Conservation (phyloP, 2,113 vertebrate species). For the Thamnophis sirtalis region DNA sequence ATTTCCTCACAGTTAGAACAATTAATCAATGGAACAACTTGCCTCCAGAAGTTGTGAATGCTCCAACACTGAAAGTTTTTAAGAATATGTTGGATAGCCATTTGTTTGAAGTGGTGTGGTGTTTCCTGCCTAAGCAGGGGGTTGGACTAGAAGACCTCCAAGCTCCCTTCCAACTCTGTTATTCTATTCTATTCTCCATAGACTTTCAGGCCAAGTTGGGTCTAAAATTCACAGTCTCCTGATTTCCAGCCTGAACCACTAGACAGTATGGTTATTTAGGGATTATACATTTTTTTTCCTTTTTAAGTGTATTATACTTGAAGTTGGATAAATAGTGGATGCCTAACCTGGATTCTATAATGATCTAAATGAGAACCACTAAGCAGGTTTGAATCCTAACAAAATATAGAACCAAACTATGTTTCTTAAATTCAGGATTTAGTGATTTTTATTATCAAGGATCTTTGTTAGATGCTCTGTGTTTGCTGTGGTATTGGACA, state of each 20-base stretch:
- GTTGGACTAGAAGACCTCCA: no score
- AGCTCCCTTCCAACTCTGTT: no score
- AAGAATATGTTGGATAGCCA: no score
- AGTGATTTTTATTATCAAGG: neutral
- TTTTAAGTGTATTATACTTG: neutral
- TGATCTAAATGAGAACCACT: neutral
- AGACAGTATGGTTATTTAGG: neutral
- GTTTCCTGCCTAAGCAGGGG: no score
- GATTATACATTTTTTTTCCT: neutral
- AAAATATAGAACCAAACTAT: neutral
- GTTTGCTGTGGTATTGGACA: neutral
- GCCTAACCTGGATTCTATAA: neutral
- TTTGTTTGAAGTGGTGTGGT: no score
- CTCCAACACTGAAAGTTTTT: no score
- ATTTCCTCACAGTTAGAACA: no score
- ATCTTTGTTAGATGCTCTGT: neutral
- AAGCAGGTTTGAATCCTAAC: neutral
- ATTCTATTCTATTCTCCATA: no score
- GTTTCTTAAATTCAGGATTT: neutral
- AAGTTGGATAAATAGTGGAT: neutral
- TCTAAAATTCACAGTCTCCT: neutral
- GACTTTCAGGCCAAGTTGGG: neutral
- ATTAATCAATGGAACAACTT: no score
- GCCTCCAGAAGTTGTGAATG: no score
- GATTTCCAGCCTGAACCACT: neutral